Evolutionary conservation across 2,797 vertebrate species (phyloP), one percentile per base, ranked within the genome.

Genomic region (Anniella stebbinsi): DNA sequence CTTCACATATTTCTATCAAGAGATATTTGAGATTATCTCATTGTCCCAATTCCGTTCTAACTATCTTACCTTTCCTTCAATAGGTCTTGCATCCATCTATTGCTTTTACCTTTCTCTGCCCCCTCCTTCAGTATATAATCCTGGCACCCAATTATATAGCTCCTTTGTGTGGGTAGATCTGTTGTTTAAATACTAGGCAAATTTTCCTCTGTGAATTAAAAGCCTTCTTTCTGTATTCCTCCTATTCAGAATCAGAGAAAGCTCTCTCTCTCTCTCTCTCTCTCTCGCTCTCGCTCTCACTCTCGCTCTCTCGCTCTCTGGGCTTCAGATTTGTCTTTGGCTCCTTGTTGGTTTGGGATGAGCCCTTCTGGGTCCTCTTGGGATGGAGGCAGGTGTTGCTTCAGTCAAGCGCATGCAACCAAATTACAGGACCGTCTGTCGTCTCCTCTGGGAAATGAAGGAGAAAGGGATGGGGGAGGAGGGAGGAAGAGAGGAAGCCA

Each of bases 361-460:
- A 97, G 97, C 97, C 97, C 97, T 97, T 96, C 95, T 94, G 93
- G 11, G 90, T 96, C 97, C 98, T 98, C 97, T 97, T 98, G 98
- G 98, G 98, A 97, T 96, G 98, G 98, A 98, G 98, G 98, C 98
- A 99, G 98, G 98, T 99, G 98, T 98, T 99, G 98, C 98, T 98
- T 98, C 98, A 99, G 98, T 98, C 98, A 98, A 99, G 98, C 98
- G 98, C 99, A 99, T 98, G 98, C 98, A 99, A 99, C 98, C 98
- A 99, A 99, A 99, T 99, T 99, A 99, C 98, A 98, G 98, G 98
- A 96, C 96, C 98, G 98, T 98, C 99, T 98, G 99, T 98, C 98
- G 97, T 98, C 98, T 98, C 99, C 98, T 98, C 98, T 98, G 98
- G 98, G 98, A 98, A 98, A 98, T 90, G 94, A 86, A 80, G 76